Conservation (phyloP, 1,140 invertebrate genomes). For the Pinna nobilis region DNA sequence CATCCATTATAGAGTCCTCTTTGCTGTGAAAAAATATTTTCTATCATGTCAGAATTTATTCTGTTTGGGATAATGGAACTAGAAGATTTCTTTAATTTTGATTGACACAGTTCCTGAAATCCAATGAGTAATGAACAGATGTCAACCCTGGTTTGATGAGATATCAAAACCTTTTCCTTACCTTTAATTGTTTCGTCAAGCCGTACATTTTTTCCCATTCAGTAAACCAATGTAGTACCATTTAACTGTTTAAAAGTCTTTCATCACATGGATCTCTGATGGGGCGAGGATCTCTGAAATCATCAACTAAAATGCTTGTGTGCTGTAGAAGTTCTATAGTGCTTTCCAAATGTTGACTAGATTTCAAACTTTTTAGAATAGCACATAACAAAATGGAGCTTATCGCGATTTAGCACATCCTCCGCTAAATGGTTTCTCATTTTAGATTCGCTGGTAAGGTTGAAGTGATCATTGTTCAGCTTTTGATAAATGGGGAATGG, state of each 20-base stretch:
- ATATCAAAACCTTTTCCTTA: constrained; percentile 29
- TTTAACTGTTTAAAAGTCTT: constrained; percentile 15
- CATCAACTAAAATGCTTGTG: constrained; percentile 29
- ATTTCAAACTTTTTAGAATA: background rate
- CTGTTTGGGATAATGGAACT: constrained; percentile 28
- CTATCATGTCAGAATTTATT: constrained; percentile 38
- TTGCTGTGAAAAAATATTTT: constrained; percentile 43
- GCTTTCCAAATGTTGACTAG: background rate
- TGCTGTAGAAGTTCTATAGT: constrained; percentile 6
- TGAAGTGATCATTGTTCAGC: constrained; percentile 20
- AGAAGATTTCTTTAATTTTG: constrained; percentile 12
- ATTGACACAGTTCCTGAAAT: constrained; percentile 28
- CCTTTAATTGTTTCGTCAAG: constrained; percentile 5
- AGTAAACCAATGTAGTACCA: background rate
- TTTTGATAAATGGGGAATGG: constrained; percentile 28
- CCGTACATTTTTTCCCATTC: constrained; percentile 16
- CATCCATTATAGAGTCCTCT: constrained; percentile 39
- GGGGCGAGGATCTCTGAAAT: constrained; percentile 36
- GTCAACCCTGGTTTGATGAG: constrained; percentile 36
- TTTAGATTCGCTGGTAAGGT: background rate
- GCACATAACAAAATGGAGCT: constrained; percentile 6
- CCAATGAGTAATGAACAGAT: constrained; percentile 26
- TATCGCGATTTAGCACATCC: constrained; percentile 11
- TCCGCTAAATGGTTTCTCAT: constrained; percentile 26
- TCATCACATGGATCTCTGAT: constrained; percentile 31